Evolutionary conservation across 1,140 invertebrate genomes (phyloP), one percentile per base, ranked within the genome.

Genomic region (Drosophila obscura): DNA sequence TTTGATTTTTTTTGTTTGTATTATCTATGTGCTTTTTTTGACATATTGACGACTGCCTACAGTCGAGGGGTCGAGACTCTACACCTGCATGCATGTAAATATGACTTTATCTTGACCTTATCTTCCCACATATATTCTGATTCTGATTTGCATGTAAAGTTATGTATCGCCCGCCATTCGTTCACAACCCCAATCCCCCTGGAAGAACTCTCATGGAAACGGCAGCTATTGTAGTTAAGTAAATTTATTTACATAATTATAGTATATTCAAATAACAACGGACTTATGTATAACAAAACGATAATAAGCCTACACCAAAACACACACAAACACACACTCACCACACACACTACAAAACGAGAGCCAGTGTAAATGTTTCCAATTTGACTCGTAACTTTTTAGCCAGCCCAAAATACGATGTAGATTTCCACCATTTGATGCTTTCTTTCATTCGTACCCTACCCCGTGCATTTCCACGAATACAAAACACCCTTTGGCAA

Each of bases 211-310:
- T 91, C 89, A 91, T 88, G 89, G 84, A 91, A 91, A 84, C 63
- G 89, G 84, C 89, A 91, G 89, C 89, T 91, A 91, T 85, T 90
- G 89, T 91, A 91, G 89, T 90, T 91, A 91, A 89, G 82, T 87
- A 87, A 90, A 91, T 77, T 87, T 87, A 87, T 89, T 91, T 91
- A 87, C 90, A 81, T 71, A 80, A 87, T 83, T 81, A 82, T 59
- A 53, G 64, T 66, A 76, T 87, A 81, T 73, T 79, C 77, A 89
- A 78, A 63, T 83, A 89, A 80, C 64, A 88, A 88, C 83, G 72
- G 82, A 87, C 82, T 87, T 87, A 87, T 82, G 78, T 66, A 87
- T 61, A 73, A 62, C 44, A 62, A 63, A 19, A 63, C 35, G 50
- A 78, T 67, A 75, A 58, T 69, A 69, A 69, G 63, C 65, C 31